Evolutionary conservation across 2,888 invertebrate species (phyloP).

Genomic region (Aspidiotus destructor): DNA sequence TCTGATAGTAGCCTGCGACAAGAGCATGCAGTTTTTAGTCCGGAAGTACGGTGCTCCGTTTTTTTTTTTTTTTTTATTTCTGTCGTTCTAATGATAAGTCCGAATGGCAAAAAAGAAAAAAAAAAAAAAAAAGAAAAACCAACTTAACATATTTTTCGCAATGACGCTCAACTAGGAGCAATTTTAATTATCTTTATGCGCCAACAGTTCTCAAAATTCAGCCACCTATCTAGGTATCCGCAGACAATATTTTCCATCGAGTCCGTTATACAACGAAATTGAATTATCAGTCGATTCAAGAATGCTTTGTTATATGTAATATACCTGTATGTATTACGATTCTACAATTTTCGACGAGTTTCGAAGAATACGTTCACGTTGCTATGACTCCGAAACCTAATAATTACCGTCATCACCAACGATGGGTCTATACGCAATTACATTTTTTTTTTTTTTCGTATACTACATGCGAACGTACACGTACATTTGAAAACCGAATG

Average conservation of each 20-base stretch:
- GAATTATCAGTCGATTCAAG: too few species aligned
- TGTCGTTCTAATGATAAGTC: conserved; percentile 3
- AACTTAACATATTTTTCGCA: background rate
- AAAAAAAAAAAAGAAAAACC: conserved; percentile 10
- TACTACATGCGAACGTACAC: too few species aligned
- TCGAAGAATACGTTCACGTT: too few species aligned
- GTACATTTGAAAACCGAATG: too few species aligned
- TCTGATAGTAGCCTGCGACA: background rate
- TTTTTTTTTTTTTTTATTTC: background rate
- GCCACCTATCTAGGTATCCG: background rate
- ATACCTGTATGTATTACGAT: background rate
- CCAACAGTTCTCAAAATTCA: conserved; percentile 7
- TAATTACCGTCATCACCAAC: too few species aligned
- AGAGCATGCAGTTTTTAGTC: conserved; percentile 15
- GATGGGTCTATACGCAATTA: too few species aligned
- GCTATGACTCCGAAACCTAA: too few species aligned
- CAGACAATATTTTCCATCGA: background rate
- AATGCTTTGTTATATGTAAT: too few species aligned
- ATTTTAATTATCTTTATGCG: background rate
- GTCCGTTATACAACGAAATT: too few species aligned
- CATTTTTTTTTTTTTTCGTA: too few species aligned
- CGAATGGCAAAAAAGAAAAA: background rate
- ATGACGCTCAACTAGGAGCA: background rate
- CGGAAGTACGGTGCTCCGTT: conserved; percentile 26
- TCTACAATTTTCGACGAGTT: background rate